A percentile compares a stretch with the other conserved stretches of the same genome.
Evolutionary conservation across 1,140 invertebrate species (phyloP).

Genomic region (Hypothenemus hampei): DNA sequence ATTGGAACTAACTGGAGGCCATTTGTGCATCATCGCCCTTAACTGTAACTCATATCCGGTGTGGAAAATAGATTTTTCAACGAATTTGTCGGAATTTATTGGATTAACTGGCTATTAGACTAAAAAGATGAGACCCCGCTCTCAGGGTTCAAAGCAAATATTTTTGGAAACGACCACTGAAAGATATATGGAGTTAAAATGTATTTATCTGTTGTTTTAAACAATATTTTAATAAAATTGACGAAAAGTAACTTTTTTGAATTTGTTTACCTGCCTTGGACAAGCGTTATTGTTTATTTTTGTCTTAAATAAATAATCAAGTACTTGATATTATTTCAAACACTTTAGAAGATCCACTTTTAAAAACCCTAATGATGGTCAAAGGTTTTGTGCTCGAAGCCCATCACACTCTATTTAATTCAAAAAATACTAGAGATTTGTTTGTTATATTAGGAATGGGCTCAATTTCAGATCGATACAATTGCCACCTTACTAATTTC

Average conservation of each 20-base stretch:
- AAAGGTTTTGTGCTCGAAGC: not conserved
- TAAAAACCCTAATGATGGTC: not conserved
- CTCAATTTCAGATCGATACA: not conserved
- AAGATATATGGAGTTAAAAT: constrained; percentile 4
- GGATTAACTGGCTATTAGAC: constrained; percentile 9
- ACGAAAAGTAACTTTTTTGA: not conserved
- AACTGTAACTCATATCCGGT: constrained; percentile 8
- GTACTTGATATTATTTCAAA: not conserved
- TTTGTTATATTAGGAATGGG: not conserved
- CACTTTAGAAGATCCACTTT: not conserved
- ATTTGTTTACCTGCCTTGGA: not conserved
- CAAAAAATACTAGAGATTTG: not conserved
- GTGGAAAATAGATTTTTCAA: constrained; percentile 8
- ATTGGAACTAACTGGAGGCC: constrained; percentile 27
- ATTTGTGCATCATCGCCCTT: constrained; percentile 28
- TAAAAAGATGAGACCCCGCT: constrained; percentile 4
- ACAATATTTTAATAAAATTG: not conserved
- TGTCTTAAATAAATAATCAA: no score
- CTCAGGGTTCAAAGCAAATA: constrained; percentile 17
- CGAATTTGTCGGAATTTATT: constrained; percentile 8
- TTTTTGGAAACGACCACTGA: constrained; percentile 2
- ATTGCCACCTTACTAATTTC: not conserved
- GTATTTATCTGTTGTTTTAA: not conserved
- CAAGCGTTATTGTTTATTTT: not conserved
- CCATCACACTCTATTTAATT: not conserved